Base-by-base conservation (phyloP, 2,113 vertebrate species). In the Plotosus lineatus region DNA sequence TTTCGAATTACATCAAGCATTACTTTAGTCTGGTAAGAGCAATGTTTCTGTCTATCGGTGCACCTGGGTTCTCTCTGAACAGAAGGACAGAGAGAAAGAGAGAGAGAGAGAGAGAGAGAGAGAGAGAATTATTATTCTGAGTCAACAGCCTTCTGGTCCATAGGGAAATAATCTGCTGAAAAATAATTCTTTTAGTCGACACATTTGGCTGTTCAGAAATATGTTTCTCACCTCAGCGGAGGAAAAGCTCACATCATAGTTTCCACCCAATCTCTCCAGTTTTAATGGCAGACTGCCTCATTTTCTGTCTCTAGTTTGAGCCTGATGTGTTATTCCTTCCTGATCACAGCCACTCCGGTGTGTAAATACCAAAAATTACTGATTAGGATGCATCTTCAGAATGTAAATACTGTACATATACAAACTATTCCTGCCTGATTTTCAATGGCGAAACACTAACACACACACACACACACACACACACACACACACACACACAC, bases 81-180 rank as follows among this genome's bases (percentile, higher is more conserved):
- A 85, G 80, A 82, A 79, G 83, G 83, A 75, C 60, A 61, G 60
- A 61, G 50, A 56, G 78, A 56, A 68, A 72, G 51, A 51, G 60
- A 56, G 78, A 56, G 78, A 72, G 51, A 51, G 60, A 68, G 75
- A 65, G 74, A 80, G 38, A 58, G 71, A 72, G 65, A 46, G 76
- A 21, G 26, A 66, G 71, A 79, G 73, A 86, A 86, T 84, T 31
- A 85, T 85, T 78, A 79, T 85, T 82, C 83, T 82, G 79, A 82
- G 77, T 85, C 76, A 82, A 79, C 83, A 86, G 60, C 82, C 75
- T 77, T 23, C 68, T 21, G 19, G 61, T 86, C 82, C 38, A 9
- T 42, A 42, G 75, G 82, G 81, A 81, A 69, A 79, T 58, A 81
- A 83, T 76, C 74, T 80, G 81, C 82, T 81, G 82, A 78, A 83